Evolutionary conservation across 2,797 vertebrate species (phyloP).

Genomic region (Scarus forsteni): DNA sequence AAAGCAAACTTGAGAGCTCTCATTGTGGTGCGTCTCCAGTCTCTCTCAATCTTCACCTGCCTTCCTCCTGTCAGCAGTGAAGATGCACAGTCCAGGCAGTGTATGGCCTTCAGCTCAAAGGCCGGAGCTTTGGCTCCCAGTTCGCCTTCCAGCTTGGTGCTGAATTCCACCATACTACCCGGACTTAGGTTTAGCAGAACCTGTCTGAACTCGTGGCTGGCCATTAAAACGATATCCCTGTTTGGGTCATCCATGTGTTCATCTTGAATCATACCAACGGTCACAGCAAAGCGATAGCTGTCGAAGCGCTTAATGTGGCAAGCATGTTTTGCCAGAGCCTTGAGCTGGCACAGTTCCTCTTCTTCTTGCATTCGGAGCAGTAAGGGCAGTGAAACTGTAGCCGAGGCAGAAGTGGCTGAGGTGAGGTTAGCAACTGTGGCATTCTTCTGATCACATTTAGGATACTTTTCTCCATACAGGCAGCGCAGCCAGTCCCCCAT

Average conservation of each 20-base stretch:
- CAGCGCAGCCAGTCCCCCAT: conserved; percentile 95
- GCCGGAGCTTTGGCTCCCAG: conserved; percentile 91
- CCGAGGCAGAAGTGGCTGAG: neutral
- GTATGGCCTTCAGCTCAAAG: conserved; percentile 95
- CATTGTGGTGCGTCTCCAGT: conserved; percentile 92
- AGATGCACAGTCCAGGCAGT: conserved; percentile 92
- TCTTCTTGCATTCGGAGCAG: conserved; percentile 83
- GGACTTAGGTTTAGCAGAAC: conserved; percentile 91
- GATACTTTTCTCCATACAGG: conserved; percentile 94
- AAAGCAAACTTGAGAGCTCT: conserved; percentile 93
- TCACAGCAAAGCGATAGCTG: conserved; percentile 94
- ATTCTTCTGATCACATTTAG: conserved; percentile 87
- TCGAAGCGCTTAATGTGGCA: conserved; percentile 97
- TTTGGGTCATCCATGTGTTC: conserved; percentile 80
- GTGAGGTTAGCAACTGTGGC: conserved; percentile 63
- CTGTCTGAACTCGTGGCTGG: conserved; percentile 93
- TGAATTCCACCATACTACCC: conserved; percentile 93
- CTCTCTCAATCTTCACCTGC: conserved; percentile 94
- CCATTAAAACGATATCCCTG: conserved; percentile 91
- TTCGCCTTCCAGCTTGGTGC: conserved; percentile 94
- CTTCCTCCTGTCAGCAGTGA: conserved; percentile 83
- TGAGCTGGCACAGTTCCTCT: conserved; percentile 92
- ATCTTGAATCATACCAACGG: conserved; percentile 87
- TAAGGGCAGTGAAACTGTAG: conserved; percentile 16
- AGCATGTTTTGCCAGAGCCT: conserved; percentile 88